phyloP scores from a whole-genome alignment of 2,113 vertebrate species.

The Anguilla rostrata region DNA sequence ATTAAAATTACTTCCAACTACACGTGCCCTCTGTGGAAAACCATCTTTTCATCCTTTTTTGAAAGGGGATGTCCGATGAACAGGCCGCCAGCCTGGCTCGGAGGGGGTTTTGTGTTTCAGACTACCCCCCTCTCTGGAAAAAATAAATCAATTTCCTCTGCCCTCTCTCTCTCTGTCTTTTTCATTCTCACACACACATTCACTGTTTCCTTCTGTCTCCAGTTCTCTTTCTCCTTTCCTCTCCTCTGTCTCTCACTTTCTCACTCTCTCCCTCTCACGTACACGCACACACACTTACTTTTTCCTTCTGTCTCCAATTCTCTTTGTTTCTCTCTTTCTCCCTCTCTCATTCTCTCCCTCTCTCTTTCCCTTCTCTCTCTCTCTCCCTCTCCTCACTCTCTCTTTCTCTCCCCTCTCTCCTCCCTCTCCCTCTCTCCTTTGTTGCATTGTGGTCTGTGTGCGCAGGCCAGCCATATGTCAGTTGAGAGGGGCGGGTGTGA shows the following conservation, averaged over 20 bases:
- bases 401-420: neutral
- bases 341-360: neutral
- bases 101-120: constrained; percentile 38
- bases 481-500: constrained; percentile 67
- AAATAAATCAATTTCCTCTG: constrained; percentile 76
- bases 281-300: neutral
- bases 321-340: neutral
- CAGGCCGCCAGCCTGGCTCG: constrained; percentile 39
- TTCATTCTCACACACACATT: constrained; percentile 45
- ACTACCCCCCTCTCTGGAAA: constrained; percentile 32
- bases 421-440: constrained; percentile 59
- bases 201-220: constrained; percentile 33
- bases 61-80: constrained; percentile 37
- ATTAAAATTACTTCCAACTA: neutral
- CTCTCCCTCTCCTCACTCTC: neutral
- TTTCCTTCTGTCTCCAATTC: neutral
- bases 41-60: constrained; percentile 10
- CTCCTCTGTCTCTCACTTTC: constrained; percentile 54
- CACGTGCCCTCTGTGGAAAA: constrained; percentile 18
- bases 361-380: neutral
- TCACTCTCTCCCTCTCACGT: constrained; percentile 54
- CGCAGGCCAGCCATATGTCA: constrained; percentile 74
- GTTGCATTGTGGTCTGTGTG: constrained; percentile 57
- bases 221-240: neutral
- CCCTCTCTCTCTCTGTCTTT: constrained; percentile 57